These are phyloP conservation scores for Rhinolophus ferrumequinum DNA, from an alignment of 2,113 vertebrate genomes.

Conservation along the genomic window DNA sequence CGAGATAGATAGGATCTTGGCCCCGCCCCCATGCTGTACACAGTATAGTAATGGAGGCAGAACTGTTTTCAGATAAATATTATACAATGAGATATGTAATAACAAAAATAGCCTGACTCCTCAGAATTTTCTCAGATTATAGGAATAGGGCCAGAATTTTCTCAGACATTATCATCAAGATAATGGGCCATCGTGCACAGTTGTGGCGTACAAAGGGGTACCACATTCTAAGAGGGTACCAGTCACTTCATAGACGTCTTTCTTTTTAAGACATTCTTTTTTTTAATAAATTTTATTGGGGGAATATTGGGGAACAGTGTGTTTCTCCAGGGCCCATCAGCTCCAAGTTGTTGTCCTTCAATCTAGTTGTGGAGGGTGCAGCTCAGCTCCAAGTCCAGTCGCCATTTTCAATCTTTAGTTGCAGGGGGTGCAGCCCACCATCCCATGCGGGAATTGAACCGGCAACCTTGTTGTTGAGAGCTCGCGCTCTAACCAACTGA, in stretches of 20 bases:
- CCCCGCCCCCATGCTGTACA: background rate
- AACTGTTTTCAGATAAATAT: background rate
- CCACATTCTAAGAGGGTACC: background rate
- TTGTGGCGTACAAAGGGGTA: background rate
- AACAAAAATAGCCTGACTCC: background rate
- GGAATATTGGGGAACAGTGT: no score
- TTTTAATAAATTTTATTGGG: no score
- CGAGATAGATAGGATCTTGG: background rate
- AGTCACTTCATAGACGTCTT: background rate
- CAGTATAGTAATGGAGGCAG: background rate
- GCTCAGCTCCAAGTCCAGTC: no score
- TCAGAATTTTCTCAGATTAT: background rate
- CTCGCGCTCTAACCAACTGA: no score
- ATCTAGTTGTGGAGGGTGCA: no score
- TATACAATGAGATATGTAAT: background rate
- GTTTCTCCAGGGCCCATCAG: no score
- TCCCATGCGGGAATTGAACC: no score
- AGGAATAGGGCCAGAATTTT: background rate
- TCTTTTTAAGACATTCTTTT: no score
- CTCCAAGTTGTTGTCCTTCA: no score
- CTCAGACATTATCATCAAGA: background rate
- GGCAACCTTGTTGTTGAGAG: no score
- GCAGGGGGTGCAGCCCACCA: no score
- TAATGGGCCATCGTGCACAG: background rate
- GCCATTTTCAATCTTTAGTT: no score